These are phyloP conservation scores for Temnothorax rugatulus DNA, from an alignment of 2,888 invertebrate genomes.

Conservation along the genomic window DNA sequence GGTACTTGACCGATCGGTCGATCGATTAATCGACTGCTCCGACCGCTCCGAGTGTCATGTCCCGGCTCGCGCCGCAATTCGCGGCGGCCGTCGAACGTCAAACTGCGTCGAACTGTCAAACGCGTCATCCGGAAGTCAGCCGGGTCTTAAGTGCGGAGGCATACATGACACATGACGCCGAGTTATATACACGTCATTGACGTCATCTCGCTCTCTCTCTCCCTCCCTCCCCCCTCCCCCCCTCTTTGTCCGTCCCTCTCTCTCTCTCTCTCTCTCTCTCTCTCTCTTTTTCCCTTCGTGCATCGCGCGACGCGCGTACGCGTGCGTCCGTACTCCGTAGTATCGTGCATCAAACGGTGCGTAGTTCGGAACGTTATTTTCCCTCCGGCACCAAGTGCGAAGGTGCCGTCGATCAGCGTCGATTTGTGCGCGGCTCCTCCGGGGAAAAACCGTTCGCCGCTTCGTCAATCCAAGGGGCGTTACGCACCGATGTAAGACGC, in stretches of 20 bases:
- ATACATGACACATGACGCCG: background rate
- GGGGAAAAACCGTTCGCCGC: background rate
- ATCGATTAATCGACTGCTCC: background rate
- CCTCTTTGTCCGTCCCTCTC: background rate
- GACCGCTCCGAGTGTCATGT: too few species aligned
- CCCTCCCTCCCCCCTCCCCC: too few species aligned
- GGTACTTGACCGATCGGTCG: too few species aligned
- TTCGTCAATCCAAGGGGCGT: background rate
- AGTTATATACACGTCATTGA: conserved; percentile 22
- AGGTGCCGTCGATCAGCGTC: background rate
- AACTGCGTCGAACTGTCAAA: background rate
- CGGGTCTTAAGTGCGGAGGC: background rate
- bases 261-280: background rate
- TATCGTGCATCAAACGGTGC: conserved; percentile 59
- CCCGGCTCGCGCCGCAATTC: background rate
- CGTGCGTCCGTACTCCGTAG: conserved; percentile 58
- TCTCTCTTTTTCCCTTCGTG: background rate
- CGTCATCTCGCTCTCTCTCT: conserved; percentile 10
- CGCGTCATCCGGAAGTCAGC: background rate
- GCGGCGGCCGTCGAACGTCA: too few species aligned
- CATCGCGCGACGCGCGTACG: conserved; percentile 6
- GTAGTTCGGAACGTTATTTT: conserved; percentile 51
- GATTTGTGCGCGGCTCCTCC: background rate
- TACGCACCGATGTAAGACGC: conserved; percentile 28
- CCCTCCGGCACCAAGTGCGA: background rate